Evolutionary conservation across 2,113 vertebrate species (phyloP).

Genomic region (Albula goreensis): DNA sequence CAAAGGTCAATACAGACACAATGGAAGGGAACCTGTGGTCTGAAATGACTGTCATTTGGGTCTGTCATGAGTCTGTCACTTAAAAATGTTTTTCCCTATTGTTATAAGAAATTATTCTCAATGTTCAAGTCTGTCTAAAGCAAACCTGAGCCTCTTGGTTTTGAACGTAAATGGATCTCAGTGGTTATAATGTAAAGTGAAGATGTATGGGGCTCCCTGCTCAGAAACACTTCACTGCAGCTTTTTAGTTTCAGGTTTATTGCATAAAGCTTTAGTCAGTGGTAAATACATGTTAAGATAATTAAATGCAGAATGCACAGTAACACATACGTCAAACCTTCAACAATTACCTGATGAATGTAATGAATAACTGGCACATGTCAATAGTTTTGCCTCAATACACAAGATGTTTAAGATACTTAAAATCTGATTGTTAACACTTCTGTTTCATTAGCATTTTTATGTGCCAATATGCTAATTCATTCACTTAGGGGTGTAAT

Average conservation of each 20-base stretch:
- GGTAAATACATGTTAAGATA: neutral
- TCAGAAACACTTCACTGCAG: too few relatives aligned
- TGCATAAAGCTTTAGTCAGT: neutral
- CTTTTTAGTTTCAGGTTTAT: neutral
- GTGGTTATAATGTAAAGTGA: neutral
- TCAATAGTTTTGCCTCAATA: neutral
- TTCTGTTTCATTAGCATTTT: conserved; percentile 2
- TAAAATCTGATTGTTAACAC: conserved; percentile 1
- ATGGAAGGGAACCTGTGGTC: too few relatives aligned
- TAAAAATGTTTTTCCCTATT: too few relatives aligned
- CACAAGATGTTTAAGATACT: neutral
- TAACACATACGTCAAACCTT: neutral
- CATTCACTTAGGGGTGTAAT: conserved; percentile 3
- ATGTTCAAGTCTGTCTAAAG: too few relatives aligned
- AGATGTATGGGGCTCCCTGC: too few relatives aligned
- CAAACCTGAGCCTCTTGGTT: too few relatives aligned
- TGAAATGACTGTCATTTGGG: too few relatives aligned
- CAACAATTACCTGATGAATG: neutral
- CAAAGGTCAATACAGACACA: too few relatives aligned
- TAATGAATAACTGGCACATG: neutral
- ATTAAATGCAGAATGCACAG: neutral
- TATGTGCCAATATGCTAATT: neutral
- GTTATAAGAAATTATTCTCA: too few relatives aligned
- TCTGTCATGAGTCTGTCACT: too few relatives aligned
- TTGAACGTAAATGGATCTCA: too few relatives aligned